Base-by-base conservation (phyloP, 2,888 invertebrate species). In the Acanthacorydalis orientalis region DNA sequence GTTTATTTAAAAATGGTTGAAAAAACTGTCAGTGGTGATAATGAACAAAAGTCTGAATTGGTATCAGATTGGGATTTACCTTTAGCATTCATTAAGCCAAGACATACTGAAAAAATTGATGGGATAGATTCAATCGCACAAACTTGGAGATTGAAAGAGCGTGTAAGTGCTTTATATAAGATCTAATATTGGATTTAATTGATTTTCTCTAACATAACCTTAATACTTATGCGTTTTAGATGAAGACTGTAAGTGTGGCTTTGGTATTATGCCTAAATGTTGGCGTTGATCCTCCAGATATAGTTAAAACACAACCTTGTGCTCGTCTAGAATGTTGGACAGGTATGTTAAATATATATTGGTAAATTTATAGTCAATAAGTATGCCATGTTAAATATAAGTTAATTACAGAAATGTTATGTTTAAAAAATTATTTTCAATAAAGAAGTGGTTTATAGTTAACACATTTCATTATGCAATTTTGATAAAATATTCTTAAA, bases 171-270 rank as follows among this genome's bases (percentile, higher is more conserved):
- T 43, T 44, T 34, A 40, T 35, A 10, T n/a, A 32, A 51, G 43
- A 47, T 32, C 31, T 12, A 9, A 38, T 35, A n/a, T 44, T 31
- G 14, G 49, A 46, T 38, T 38, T 38, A 48, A 38, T 42, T 48
- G 48, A 43, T 34, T 43, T 43, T 34, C 46, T 12, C 37, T 37
- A 42, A 46, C 44, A 37, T 45, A 44, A 35, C 42, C 15, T 32
- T 48, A 35, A 44, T 32, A 35, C 6, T 23, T 46, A 51, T 52
- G 50, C 48, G 40, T 71, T 68, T 31, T 67, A 93, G 84, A 96
- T 97, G 89, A 97, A 97, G 71, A 98, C 98, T 1, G 96, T 97
- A 50, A 96, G 96, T 66, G 97, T 98, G 49, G 97, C 97, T 1
- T 70, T 99, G 51, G 96, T 98, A 31, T 69, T 98, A 41, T 99